Base-by-base conservation (phyloP, 2,888 invertebrate species). In the Mactromeris polynyma region DNA sequence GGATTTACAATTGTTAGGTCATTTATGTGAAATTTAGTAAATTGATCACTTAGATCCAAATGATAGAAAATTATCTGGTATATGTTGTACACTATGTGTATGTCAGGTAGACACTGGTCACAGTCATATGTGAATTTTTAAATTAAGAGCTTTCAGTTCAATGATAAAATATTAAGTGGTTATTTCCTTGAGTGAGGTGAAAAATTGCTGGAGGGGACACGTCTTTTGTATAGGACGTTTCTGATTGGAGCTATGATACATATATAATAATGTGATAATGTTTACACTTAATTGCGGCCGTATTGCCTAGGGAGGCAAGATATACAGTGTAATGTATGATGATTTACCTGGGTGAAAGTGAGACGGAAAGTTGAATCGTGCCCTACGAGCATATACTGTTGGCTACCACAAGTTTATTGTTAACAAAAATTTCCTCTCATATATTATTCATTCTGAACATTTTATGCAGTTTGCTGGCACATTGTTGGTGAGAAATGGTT, bases 171-270 rank as follows among this genome's bases (percentile, higher is more conserved):
- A 87, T 87, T 87, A 87, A 87, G 87, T 87, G 80, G 83, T 17
- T 83, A 64, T 87, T 87, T 87, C 83, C 87, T 78, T 87, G 21
- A 78, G 64, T 36, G 17, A 87, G 78, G 83, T 87, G 87, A 42
- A 83, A 77, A 36, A 69, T 14, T 19, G 86, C 86, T 81, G 0
- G 46, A 86, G 86, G 86, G 86, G 85, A n/a, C 51, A 33, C 17
- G 33, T 73, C 69, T 69, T 86, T 86, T 86, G 46, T 81, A 64
- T 80, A 40, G n/a, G 21, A 64, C 46, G n/a, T 51, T 73, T 87
- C 33, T 86, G 89, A 89, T 89, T 86, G 89, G 86, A 84, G 42
- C 42, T 77, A 46, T 86, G 77, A 89, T 89, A 84, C 83, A 85
- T 89, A 64, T 64, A 86, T 89, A 83, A 87, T 87, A 51, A 83